Evolutionary conservation across 2,888 invertebrate genomes (phyloP), one percentile per base, ranked within the genome.

Genomic region (Strigamia crassipes): DNA sequence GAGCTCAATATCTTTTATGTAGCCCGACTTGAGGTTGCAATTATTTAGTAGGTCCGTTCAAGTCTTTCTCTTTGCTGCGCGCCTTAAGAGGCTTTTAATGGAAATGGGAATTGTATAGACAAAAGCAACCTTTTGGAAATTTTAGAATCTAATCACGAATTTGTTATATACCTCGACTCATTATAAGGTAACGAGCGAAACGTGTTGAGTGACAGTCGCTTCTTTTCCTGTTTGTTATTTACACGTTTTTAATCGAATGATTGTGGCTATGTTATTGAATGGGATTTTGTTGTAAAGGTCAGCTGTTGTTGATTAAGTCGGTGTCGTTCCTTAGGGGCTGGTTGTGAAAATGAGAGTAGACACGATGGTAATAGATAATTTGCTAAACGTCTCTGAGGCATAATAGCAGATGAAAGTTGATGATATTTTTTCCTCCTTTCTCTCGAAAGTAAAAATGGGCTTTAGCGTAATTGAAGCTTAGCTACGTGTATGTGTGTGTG

Each of bases 311-410:
- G 73, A 73, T 73, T 73, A 73, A 73, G 73, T 73, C 27, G 73
- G 73, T 73, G 73, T 31, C 31, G 73, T 73, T 73, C 73, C 73
- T 73, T 31, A 31, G 73, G 73, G 73, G 73, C 73, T 73, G 31
- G 73, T 73, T 73, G 73, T 73, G 73, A 73, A 73, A 73, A 73
- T 73, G 73, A 73, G 73, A 73, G 73, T 31, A 73, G 73, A 73
- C 73, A 73, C 73, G 73, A 73, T 73, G 73, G 73, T 73, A 73
- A 73, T 73, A 73, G 73, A 73, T 73, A 73, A 73, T 73, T 73
- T 73, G 73, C 31, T 73, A 73, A 73, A 73, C 31, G 73, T 73
- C 73, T 73, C 73, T 27, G 31, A 31, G 73, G 73, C 31, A 73
- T 73, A 73, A 73, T 73, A 73, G 27, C 31, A 73, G 73, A 73